phyloP scores from a whole-genome alignment of 2,888 invertebrate species.

The Pachymerium ferrugineum region DNA sequence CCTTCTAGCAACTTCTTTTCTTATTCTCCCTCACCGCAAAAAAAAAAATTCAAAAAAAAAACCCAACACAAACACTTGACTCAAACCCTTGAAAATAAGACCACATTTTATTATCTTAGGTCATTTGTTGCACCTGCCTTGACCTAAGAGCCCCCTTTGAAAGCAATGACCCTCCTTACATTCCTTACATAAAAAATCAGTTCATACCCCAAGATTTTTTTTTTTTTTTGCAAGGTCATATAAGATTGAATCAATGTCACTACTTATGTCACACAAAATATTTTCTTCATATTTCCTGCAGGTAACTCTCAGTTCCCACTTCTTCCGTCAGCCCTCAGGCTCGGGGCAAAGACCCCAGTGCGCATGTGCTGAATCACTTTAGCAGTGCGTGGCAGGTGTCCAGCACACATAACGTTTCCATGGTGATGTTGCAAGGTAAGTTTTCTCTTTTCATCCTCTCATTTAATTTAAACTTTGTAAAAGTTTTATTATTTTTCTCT shows the following conservation, averaged over 20 bases:
- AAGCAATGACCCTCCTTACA: background rate
- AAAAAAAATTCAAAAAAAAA: background rate
- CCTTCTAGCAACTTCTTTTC: background rate
- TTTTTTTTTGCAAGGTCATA: background rate
- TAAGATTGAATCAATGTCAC: background rate
- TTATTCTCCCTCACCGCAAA: background rate
- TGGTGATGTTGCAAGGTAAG: slow-evolving; percentile 27
- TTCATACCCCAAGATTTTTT: too few species aligned
- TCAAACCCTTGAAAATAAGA: background rate
- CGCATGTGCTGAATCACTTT: slow-evolving; percentile 20
- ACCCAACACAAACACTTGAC: too few species aligned
- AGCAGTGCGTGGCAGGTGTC: slow-evolving; percentile 25
- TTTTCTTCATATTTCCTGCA: background rate
- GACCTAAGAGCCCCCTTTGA: background rate
- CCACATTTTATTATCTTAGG: background rate
- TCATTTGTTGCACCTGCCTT: background rate
- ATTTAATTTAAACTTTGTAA: background rate
- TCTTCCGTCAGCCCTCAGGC: slow-evolving; percentile 25
- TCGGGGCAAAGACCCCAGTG: slow-evolving; percentile 27
- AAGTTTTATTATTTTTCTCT: background rate
- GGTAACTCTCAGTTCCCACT: background rate
- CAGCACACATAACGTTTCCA: slow-evolving; percentile 21
- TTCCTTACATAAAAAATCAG: background rate
- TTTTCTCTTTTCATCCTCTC: background rate
- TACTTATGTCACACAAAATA: background rate